These are phyloP conservation scores for Clarias pachynema DNA, from an alignment of 2,797 vertebrate genomes.

Conservation along the genomic window DNA sequence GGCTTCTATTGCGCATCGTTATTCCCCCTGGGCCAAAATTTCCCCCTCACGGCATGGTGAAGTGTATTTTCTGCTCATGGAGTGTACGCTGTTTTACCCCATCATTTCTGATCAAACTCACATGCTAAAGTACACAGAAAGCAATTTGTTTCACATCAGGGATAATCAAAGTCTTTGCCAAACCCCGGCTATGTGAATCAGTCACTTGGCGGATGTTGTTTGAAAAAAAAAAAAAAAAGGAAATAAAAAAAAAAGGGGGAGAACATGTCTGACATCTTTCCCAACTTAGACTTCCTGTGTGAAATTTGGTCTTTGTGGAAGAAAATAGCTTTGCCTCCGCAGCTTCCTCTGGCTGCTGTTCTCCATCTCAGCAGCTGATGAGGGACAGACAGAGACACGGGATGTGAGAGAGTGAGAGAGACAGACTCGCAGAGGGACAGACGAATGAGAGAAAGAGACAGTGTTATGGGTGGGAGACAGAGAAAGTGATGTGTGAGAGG, in stretches of 20 bases:
- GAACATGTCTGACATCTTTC: conserved; percentile 45
- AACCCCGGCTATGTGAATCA: conserved; percentile 30
- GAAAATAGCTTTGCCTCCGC: conserved; percentile 44
- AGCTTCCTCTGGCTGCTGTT: conserved; percentile 35
- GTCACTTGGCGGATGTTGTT: conserved; percentile 38
- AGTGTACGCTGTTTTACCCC: conserved; percentile 7
- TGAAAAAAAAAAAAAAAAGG: neutral
- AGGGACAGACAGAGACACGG: neutral
- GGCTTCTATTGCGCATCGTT: conserved; percentile 16
- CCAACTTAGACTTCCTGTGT: conserved; percentile 50
- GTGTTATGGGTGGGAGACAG: neutral
- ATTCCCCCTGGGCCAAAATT: conserved; percentile 24
- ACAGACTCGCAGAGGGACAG: neutral
- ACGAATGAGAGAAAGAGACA: neutral
- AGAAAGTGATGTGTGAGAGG: neutral
- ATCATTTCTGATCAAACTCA: conserved; percentile 3
- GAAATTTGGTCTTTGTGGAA: conserved; percentile 48
- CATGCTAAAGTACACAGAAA: conserved; percentile 13
- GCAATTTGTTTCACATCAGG: conserved; percentile 36
- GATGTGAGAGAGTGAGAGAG: neutral
- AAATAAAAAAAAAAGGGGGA: neutral
- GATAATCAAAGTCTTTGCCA: conserved; percentile 35
- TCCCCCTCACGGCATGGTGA: neutral
- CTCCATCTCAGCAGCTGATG: conserved; percentile 28
- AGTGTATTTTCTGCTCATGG: conserved; percentile 8